Evolutionary conservation across 2,888 invertebrate genomes (phyloP).

Genomic region (Melinaea menophilus): DNA sequence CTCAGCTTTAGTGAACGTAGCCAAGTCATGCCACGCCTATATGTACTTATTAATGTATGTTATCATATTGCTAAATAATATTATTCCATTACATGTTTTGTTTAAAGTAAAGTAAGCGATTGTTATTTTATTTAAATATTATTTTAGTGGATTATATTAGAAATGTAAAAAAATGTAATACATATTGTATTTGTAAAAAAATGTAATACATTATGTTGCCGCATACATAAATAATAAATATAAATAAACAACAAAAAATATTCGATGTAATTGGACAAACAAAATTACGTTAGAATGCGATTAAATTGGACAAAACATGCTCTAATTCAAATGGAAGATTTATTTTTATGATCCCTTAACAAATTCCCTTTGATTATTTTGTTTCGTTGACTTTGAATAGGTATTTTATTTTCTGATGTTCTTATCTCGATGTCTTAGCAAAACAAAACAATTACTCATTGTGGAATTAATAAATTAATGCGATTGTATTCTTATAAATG

Average conservation of each 20-base stretch:
- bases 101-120: too few relatives aligned
- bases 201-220: conserved; percentile 4
- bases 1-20: conserved; percentile 10
- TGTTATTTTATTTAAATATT: too few relatives aligned
- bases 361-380: conserved; percentile 25
- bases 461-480: not conserved
- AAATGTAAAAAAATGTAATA: not conserved
- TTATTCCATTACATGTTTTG: too few relatives aligned
- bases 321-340: conserved; percentile 28
- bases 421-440: conserved; percentile 5
- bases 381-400: conserved; percentile 17
- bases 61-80: not conserved
- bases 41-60: not conserved
- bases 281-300: conserved; percentile 29
- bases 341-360: conserved; percentile 27
- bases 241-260: conserved; percentile 25
- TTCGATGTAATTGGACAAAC: conserved; percentile 28
- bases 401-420: conserved; percentile 18
- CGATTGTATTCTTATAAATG: not conserved
- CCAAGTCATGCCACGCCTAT: not conserved
- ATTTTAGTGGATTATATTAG: too few relatives aligned
- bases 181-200: too few relatives aligned
- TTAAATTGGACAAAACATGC: conserved; percentile 30
- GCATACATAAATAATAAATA: conserved; percentile 4
- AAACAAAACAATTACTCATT: not conserved